These are phyloP conservation scores for Thera obeliscata DNA, from an alignment of 2,888 invertebrate species.

Conservation along the genomic window DNA sequence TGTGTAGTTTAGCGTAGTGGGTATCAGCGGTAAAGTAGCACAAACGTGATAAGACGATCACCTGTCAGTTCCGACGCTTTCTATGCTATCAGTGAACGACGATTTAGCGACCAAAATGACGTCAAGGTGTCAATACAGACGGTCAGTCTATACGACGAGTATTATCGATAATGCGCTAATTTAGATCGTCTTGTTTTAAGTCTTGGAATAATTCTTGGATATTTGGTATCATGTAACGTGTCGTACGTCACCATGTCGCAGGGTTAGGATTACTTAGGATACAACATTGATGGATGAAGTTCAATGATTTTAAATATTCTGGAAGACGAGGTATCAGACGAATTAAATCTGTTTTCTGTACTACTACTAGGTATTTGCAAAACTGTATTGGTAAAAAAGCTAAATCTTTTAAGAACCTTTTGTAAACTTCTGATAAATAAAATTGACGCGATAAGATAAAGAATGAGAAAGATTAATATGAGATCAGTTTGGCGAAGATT, in stretches of 20 bases:
- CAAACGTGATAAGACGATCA: slow-evolving; percentile 38
- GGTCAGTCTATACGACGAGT: slow-evolving; percentile 9
- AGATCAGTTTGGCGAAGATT: slow-evolving; percentile 50
- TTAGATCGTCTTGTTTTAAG: slow-evolving; percentile 10
- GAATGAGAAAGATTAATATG: slow-evolving; percentile 2
- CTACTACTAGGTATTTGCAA: neutral
- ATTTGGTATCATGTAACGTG: slow-evolving; percentile 7
- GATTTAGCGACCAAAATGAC: slow-evolving; percentile 34
- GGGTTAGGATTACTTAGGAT: neutral
- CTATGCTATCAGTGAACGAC: slow-evolving; percentile 30
- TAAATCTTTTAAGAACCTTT: too few species aligned
- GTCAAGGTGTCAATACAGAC: slow-evolving; percentile 30
- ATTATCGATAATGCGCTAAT: slow-evolving; percentile 7
- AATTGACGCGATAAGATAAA: slow-evolving; percentile 2
- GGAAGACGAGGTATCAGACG: too few species aligned
- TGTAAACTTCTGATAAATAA: neutral
- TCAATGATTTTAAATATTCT: too few species aligned
- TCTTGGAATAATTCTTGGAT: slow-evolving; percentile 9
- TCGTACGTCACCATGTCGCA: slow-evolving; percentile 3
- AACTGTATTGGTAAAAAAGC: neutral
- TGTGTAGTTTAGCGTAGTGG: slow-evolving; percentile 9
- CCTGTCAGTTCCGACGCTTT: slow-evolving; percentile 35
- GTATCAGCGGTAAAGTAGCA: slow-evolving; percentile 35
- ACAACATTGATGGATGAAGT: too few species aligned
- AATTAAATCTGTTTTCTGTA: neutral